Conservation (phyloP, 2,888 invertebrate genomes). For the Stenchaetothrips biformis region DNA sequence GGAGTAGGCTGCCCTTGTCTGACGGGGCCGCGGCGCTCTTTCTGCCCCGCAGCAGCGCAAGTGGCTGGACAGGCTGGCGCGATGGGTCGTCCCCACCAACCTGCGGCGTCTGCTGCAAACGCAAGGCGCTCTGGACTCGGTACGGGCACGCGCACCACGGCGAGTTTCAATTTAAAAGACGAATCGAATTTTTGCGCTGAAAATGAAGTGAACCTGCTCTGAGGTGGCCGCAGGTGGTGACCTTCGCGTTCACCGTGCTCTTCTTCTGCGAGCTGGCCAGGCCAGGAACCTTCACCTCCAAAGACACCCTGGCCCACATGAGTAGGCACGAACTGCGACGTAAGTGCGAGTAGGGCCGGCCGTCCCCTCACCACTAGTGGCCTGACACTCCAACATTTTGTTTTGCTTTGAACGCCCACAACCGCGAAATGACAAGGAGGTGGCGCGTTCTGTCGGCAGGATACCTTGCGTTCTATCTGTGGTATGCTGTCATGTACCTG, state of each 20-base stretch:
- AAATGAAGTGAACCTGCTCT: not conserved
- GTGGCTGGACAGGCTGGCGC: not conserved
- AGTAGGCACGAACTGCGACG: not conserved
- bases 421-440: no score
- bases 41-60: not conserved
- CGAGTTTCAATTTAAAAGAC: not conserved
- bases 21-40: not conserved
- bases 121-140: not conserved
- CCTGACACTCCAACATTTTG: no score
- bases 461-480: conserved; percentile 13
- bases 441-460: not conserved
- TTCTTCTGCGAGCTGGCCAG: not conserved
- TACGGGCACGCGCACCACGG: not conserved
- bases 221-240: not conserved
- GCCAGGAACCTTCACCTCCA: not conserved
- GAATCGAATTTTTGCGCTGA: not conserved
- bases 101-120: not conserved
- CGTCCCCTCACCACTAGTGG: not conserved
- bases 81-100: not conserved
- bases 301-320: not conserved
- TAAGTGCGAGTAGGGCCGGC: not conserved
- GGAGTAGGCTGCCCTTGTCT: no score
- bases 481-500: conserved; percentile 8
- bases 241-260: conserved; percentile 1
- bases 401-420: not conserved